Conservation (phyloP, 2,797 vertebrate species). For the Podarcis lilfordi region DNA sequence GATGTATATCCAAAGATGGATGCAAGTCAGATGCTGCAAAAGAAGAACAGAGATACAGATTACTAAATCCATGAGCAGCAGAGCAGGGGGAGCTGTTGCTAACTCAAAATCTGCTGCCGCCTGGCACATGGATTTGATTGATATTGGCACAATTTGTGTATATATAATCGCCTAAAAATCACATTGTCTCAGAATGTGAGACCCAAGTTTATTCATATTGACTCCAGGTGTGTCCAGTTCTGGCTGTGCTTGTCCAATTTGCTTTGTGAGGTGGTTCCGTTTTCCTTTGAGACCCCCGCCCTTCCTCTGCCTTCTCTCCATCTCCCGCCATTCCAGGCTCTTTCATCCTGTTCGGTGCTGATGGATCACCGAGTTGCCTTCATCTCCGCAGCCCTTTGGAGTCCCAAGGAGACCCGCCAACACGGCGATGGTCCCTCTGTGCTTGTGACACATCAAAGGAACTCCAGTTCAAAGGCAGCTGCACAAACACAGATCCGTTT, state of each 20-base stretch:
- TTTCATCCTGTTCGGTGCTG: neutral
- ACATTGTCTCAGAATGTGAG: no score
- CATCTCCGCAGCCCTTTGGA: slow-evolving; percentile 28
- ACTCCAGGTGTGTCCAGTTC: no score
- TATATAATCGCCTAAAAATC: no score
- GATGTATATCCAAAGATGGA: no score
- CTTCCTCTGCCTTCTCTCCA: neutral
- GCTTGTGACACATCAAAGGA: slow-evolving; percentile 8
- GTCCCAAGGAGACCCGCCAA: neutral
- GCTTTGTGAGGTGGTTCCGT: neutral
- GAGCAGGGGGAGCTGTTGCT: no score
- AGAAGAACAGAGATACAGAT: no score
- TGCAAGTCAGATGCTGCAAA: no score
- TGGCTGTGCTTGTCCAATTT: neutral
- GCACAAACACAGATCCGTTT: neutral
- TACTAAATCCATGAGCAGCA: no score
- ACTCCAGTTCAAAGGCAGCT: slow-evolving; percentile 19
- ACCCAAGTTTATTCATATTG: no score
- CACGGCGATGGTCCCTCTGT: neutral
- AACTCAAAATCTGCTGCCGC: no score
- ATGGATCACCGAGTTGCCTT: neutral
- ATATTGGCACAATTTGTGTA: no score
- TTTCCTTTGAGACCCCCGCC: neutral
- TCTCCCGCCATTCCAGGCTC: neutral
- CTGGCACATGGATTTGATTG: no score